Evolutionary conservation across 2,113 vertebrate species (phyloP), one percentile per base, ranked within the genome.

Genomic region (Lophura nycthemera): DNA sequence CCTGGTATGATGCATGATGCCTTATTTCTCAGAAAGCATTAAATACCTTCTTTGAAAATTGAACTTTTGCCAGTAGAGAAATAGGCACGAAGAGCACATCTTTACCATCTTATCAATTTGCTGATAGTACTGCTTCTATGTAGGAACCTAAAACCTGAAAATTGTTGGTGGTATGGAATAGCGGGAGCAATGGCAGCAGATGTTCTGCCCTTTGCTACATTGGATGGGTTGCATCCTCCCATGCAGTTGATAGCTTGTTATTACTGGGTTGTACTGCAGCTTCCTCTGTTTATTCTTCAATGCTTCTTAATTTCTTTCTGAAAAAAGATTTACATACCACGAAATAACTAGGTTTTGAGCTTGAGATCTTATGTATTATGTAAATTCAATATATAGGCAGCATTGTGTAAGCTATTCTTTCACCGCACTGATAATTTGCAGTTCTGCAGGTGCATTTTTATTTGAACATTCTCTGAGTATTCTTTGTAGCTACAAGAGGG

Each of bases 11-110:
- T 57, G 30, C 60, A 73, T 18, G 27, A 61, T 81, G 67, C 71
- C 42, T 92, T 74, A 60, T 83, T 86, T 91, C 72, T 95, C 65
- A 74, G 75, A 91, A 57, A 86, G 64, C 32, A 83, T 56, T 91
- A 87, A 88, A 87, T 85, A 83, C 38, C 38, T 76, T 15, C 25
- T 91, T 54, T 80, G 72, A 89, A 96, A 95, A 57, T 6, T 21
- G 12, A 34, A 8, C 34, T 79, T 86, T 45, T 85, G 24, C 38
- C 54, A 38, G 11, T 34, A 60, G 42, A 66, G 61, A 74, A 32
- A 45, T 42, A 50, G n/a, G 21, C 29, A 73, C 13, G 40, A 65
- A 43, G 78, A 79, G 11, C 54, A 67, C 30, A 38, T 27, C 60
- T 38, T 63, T 38, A 11, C 60, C 36, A 32, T 63, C 19, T 81